Evolutionary conservation across 2,888 invertebrate genomes (phyloP), one percentile per base, ranked within the genome.

Genomic region (Allophyes oxyacanthae): DNA sequence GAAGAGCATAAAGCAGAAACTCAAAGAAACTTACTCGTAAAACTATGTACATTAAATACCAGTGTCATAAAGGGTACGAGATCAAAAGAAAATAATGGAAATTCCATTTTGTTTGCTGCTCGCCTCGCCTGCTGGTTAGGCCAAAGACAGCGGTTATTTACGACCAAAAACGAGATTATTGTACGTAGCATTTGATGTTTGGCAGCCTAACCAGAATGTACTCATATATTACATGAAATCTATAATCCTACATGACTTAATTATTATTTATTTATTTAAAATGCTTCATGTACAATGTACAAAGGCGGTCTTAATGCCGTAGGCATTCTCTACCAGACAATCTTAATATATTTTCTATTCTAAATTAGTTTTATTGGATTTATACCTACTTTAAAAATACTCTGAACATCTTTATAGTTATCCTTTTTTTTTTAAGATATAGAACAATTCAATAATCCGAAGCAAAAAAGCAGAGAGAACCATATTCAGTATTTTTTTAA

Each of bases 21-120:
- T 55, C 65, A 61, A 64, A 61, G 71, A 61, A 28, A 70, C 52
- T 62, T 56, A 41, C 61, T 71, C 11, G 50, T 55, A 64, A 68
- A 75, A 77, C 75, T 75, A 71, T 71, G 72, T 57, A 77, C 62
- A 56, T 68, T 74, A 68, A 75, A 77, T 75, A 75, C 67, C 67
- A 64, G 42, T 60, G 57, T 58, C 72, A 60, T 68, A 75, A 77
- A 75, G 78, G 63, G 59, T 60, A 62, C 14, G 42, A 77, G 68
- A 75, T 75, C 75, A 64, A 75, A 77, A 72, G 72, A 77, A 65
- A 77, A 75, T 68, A 68, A 75, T 77, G 53, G 63, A 49, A 72
- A 65, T 75, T 68, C 59, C 68, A 54, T 68, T 75, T 62, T 60
- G 67, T 77, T 77, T 62, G 54, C 41, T 45, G 38, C 53, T 52